Evolutionary conservation across 2,113 vertebrate species (phyloP).

Genomic region (Mola mola): DNA sequence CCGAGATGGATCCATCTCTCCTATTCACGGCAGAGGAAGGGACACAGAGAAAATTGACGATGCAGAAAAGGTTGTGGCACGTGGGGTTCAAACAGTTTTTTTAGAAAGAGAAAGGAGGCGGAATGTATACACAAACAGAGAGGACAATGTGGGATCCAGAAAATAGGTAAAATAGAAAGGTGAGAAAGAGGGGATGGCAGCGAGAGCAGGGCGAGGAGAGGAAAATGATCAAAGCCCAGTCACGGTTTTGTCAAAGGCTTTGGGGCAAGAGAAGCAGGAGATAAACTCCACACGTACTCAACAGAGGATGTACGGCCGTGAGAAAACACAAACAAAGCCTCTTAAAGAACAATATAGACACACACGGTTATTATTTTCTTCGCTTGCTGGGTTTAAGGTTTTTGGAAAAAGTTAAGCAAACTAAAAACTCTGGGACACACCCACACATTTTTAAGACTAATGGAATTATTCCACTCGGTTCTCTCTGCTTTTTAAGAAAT

Average conservation of each 20-base stretch:
- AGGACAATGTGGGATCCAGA: constrained; percentile 6
- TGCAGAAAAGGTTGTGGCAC: not conserved
- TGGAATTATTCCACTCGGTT: constrained; percentile 13
- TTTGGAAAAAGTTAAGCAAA: constrained; percentile 6
- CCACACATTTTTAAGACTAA: constrained; percentile 14
- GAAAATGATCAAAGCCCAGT: constrained; percentile 51
- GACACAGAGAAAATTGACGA: constrained; percentile 12
- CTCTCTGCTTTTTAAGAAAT: not conserved
- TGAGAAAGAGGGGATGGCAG: constrained; percentile 6
- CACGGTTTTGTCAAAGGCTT: constrained; percentile 31
- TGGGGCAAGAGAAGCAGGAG: constrained; percentile 24
- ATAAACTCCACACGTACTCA: constrained; percentile 25
- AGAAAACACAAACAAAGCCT: constrained; percentile 22
- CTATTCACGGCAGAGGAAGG: constrained; percentile 12
- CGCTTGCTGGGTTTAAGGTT: not conserved
- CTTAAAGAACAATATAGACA: constrained; percentile 4
- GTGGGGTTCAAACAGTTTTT: constrained; percentile 7
- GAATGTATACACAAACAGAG: constrained; percentile 14
- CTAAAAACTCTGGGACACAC: constrained; percentile 9
- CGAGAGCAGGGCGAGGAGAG: not conserved
- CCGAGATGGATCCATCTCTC: constrained; percentile 53
- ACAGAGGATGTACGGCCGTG: not conserved
- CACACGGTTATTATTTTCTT: constrained; percentile 6
- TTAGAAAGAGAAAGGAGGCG: constrained; percentile 2
- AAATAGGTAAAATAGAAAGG: not conserved